Evolutionary conservation across 2,888 invertebrate genomes (phyloP), one percentile per base, ranked within the genome.

Genomic region (Eurytoma californica): DNA sequence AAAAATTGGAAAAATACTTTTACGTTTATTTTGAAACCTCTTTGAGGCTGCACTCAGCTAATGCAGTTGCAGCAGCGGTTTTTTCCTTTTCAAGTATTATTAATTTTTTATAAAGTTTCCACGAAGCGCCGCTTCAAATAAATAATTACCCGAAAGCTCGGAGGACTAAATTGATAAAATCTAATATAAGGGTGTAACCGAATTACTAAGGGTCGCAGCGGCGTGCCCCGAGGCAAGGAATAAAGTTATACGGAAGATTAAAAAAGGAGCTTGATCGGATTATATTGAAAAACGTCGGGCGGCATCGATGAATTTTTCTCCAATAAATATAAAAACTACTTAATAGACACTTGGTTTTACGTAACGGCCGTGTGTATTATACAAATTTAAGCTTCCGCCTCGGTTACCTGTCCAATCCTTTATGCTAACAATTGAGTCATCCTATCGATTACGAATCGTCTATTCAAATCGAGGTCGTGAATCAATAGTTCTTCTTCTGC

Each of bases 181-280:
- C 57, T 47, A 70, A 77, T 77, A 39, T 39, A 70, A 39, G 60
- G 51, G 14, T 58, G 20, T 77, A 72, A 77, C 51, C 16, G 47
- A 72, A 70, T 77, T 77, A 77, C 39, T 57, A 30, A 73, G 65
- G 73, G 65, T 73, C n/a, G 30, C 18, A 49, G 39, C 5, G n/a
- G 18, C 47, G 74, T 9, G 63, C 72, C 82, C 63, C 74, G 68
- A 72, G 69, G 74, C 69, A 58, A 55, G 39, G 14, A 49, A 39
- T 30, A 14, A 39, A 18, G 30, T 16, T 67, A 16, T n/a, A 51
- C n/a, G 51, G 49, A 39, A 39, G 39, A 39, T 39, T 47, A 1
- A 70, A 63, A 24, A 76, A 58, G n/a, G 28, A 3, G 24, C 65
- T 18, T 39, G 47, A 77, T 77, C 65, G 65, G 55, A 70, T 57